phyloP scores from a whole-genome alignment of 2,888 invertebrate species.

The Caenorhabditis imperialis region DNA sequence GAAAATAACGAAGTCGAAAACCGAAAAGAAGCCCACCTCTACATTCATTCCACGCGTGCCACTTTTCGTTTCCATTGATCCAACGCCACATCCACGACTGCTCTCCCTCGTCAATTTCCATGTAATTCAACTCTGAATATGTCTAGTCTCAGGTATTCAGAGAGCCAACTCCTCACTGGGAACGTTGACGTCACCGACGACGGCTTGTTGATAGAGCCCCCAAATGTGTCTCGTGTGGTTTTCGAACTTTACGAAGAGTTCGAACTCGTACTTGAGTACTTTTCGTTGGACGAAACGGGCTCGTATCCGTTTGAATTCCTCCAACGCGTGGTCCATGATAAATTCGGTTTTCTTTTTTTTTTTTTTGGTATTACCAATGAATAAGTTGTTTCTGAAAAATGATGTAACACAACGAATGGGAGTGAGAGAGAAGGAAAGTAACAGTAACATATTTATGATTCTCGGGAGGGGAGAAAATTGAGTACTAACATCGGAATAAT shows the following conservation, averaged over 20 bases:
- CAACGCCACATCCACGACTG: constrained; percentile 72
- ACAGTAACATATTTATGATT: too few species aligned
- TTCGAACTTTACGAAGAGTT: constrained; percentile 65
- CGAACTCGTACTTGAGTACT: constrained; percentile 63
- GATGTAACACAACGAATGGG: too few species aligned
- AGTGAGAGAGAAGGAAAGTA: too few species aligned
- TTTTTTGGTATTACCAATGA: too few species aligned
- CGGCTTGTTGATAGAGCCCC: constrained; percentile 68
- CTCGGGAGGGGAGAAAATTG: too few species aligned
- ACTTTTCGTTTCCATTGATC: constrained; percentile 70
- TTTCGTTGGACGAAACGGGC: constrained; percentile 59
- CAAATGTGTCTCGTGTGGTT: constrained; percentile 63
- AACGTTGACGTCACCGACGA: constrained; percentile 67
- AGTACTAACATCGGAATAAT: too few species aligned
- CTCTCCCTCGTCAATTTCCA: constrained; percentile 69
- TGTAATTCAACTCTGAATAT: constrained; percentile 65
- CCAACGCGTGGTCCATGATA: constrained; percentile 40
- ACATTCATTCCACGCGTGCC: constrained; percentile 71
- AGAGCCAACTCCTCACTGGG: constrained; percentile 65
- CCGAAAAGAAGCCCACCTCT: constrained; percentile 43
- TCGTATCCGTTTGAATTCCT: constrained; percentile 56
- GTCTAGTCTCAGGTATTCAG: too few species aligned
- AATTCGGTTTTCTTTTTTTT: too few species aligned
- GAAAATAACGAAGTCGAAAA: not conserved
- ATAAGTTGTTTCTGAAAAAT: too few species aligned